These are phyloP conservation scores for Helarctos malayanus DNA, from an alignment of 2,797 vertebrate species.

Conservation along the genomic window DNA sequence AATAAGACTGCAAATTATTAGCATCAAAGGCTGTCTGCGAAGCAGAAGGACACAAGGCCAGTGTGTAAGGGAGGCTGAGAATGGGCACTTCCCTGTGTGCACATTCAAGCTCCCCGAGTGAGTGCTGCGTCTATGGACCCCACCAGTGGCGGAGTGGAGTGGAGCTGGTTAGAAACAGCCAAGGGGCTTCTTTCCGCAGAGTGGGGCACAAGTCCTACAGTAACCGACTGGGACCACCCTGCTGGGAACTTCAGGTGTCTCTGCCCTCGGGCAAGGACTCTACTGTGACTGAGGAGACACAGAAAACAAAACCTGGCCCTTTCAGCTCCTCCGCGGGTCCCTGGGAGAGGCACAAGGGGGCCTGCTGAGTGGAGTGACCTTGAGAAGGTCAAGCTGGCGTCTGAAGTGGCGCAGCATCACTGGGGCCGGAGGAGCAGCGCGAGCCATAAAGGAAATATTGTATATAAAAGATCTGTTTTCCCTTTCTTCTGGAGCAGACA, in stretches of 20 bases:
- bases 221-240: neutral
- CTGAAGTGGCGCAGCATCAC: conserved; percentile 80
- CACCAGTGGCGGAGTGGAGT: no score
- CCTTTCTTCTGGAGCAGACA: conserved; percentile 88
- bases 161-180: neutral
- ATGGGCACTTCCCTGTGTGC: neutral
- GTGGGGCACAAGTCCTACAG: neutral
- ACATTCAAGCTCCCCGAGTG: neutral
- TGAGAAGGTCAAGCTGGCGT: conserved; percentile 85
- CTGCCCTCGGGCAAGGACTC: conserved; percentile 74
- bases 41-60: neutral
- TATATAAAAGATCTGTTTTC: conserved; percentile 86
- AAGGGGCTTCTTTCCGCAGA: neutral
- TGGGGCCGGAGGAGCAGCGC: conserved; percentile 17
- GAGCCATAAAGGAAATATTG: conserved; percentile 86
- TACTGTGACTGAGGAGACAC: neutral
- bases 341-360: conserved; percentile 44
- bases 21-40: neutral
- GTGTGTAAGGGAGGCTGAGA: neutral
- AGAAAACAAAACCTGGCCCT: conserved; percentile 75
- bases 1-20: neutral
- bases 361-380: conserved; percentile 81
- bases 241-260: conserved; percentile 70
- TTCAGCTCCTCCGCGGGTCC: conserved; percentile 57
- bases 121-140: fast-evolving